Conservation (phyloP, 2,888 invertebrate species). For the Drepana falcataria region DNA sequence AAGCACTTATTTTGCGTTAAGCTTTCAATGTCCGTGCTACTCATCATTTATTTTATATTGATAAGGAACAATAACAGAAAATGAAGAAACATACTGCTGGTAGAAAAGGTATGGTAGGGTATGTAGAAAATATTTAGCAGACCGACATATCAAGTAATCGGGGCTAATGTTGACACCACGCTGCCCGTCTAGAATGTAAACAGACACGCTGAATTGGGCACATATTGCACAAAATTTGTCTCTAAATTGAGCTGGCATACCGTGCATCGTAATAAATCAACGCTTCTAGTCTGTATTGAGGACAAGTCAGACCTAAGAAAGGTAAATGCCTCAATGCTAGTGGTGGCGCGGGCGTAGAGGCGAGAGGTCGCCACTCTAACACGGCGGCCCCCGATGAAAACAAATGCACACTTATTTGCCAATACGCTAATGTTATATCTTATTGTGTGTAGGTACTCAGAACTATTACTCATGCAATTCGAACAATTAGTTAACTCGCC, state of each 20-base stretch:
- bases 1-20: too few species aligned
- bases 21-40: too few species aligned
- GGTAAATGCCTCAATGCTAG: slow-evolving; percentile 74
- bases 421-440: slow-evolving; percentile 38
- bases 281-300: slow-evolving; percentile 67
- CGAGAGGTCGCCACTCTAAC: slow-evolving; percentile 72
- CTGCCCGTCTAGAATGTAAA: slow-evolving; percentile 29
- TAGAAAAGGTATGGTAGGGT: too few species aligned
- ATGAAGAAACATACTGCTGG: too few species aligned
- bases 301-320: slow-evolving; percentile 74
- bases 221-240: slow-evolving; percentile 66
- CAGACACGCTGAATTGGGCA: slow-evolving; percentile 33
- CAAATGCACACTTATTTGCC: slow-evolving; percentile 67
- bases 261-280: slow-evolving; percentile 69
- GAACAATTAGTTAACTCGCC: not conserved
- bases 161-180: slow-evolving; percentile 34
- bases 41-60: too few species aligned
- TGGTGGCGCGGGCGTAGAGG: slow-evolving; percentile 33
- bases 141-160: slow-evolving; percentile 30
- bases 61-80: too few species aligned
- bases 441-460: slow-evolving; percentile 19
- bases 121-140: slow-evolving; percentile 15
- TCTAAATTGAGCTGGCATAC: slow-evolving; percentile 59
- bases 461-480: slow-evolving; percentile 17
- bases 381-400: slow-evolving; percentile 56